Evolutionary conservation across 2,113 vertebrate genomes (phyloP).

Genomic region (Taxidea taxus): DNA sequence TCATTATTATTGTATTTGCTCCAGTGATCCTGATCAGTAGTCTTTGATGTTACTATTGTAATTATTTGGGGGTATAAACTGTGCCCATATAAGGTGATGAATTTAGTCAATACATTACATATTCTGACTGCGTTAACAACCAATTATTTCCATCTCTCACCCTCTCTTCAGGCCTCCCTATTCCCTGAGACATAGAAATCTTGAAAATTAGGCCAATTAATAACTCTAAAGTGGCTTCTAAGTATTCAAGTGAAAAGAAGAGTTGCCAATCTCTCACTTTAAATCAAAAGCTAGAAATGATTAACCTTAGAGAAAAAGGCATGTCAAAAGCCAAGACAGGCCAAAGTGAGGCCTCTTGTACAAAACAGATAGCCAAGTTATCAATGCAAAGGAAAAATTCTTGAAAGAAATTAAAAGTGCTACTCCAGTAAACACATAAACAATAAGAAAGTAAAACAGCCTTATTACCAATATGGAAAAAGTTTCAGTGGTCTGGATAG

Average conservation of each 20-base stretch:
- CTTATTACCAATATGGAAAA: not conserved
- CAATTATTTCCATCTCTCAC: not conserved
- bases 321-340: not conserved
- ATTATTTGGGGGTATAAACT: not conserved
- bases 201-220: not conserved
- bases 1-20: not conserved
- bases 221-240: not conserved
- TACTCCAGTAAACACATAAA: not conserved
- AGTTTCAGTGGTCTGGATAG: not conserved
- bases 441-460: not conserved
- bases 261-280: not conserved
- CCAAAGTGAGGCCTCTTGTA: not conserved
- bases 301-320: not conserved
- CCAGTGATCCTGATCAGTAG: not conserved
- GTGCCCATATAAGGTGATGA: not conserved
- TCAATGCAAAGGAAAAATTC: not conserved
- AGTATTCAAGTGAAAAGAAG: not conserved
- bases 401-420: not conserved
- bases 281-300: not conserved
- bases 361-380: not conserved
- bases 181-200: not conserved
- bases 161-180: not conserved
- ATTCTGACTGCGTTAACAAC: not conserved
- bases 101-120: not conserved
- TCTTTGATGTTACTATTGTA: not conserved